phyloP scores from a whole-genome alignment of 1,140 invertebrate genomes.

The Ceratitis capitata region DNA sequence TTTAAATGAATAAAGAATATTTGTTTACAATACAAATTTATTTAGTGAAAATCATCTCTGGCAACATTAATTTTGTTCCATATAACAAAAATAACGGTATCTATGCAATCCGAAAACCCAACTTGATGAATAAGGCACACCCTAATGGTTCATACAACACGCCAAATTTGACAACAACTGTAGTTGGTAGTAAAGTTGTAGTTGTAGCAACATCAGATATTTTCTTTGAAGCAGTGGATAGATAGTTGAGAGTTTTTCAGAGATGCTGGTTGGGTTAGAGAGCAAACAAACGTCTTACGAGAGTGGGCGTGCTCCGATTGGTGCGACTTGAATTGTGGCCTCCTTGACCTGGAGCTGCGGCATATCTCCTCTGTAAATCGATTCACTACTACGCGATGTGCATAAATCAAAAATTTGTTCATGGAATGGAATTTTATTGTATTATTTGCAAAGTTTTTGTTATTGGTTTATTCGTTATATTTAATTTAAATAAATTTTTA shows the following conservation, averaged over 20 bases:
- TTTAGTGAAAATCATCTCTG: too few species aligned
- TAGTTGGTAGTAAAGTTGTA: slow-evolving; percentile 17
- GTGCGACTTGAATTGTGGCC: slow-evolving; percentile 51
- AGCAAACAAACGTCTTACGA: slow-evolving; percentile 51
- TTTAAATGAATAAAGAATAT: too few species aligned
- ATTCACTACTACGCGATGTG: slow-evolving; percentile 50
- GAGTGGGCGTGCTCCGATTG: slow-evolving; percentile 51
- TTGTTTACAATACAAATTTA: too few species aligned
- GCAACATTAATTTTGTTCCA: too few species aligned
- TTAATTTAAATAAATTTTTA: too few species aligned
- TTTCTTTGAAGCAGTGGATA: slow-evolving; percentile 5
- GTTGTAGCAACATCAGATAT: slow-evolving; percentile 16
- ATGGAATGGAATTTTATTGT: too few species aligned
- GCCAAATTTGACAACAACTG: slow-evolving; percentile 15
- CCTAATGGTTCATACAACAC: neutral
- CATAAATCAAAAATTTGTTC: slow-evolving; percentile 10
- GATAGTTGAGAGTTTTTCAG: slow-evolving; percentile 18
- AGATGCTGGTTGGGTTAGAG: neutral
- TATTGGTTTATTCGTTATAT: too few species aligned
- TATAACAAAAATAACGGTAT: too few species aligned
- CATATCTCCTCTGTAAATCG: slow-evolving; percentile 74
- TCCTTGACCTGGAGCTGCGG: slow-evolving; percentile 54
- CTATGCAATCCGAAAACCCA: too few species aligned
- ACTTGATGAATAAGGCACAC: too few species aligned
- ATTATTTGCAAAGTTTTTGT: too few species aligned